Percentiles rank a stretch among this genome's conserved stretches.
These are phyloP conservation scores for Hydrophis major DNA, from an alignment of 2,797 vertebrate species.

Conservation along the genomic window DNA sequence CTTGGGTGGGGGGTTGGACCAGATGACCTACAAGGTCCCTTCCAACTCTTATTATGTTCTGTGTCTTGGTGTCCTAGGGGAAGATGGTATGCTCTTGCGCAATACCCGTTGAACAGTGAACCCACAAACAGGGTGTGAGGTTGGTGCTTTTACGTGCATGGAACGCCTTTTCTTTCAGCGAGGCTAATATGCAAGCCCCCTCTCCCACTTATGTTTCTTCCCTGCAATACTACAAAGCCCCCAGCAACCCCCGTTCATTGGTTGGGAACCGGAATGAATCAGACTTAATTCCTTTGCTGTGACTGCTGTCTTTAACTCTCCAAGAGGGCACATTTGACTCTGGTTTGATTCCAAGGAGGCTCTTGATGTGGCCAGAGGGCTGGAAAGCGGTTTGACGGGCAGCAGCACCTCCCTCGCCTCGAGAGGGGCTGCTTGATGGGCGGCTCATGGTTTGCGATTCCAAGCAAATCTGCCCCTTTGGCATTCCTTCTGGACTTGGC, in stretches of 20 bases:
- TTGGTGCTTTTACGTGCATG: neutral
- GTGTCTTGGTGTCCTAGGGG: no score
- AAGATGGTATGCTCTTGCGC: neutral
- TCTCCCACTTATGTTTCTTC: neutral
- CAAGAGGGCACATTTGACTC: neutral
- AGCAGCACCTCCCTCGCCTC: neutral
- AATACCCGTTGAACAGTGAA: neutral
- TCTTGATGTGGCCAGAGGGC: neutral
- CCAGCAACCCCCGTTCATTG: neutral
- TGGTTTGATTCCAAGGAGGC: no score
- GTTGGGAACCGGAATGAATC: neutral
- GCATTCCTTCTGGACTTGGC: fast-evolving
- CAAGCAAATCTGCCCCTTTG: neutral
- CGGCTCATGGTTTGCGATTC: neutral
- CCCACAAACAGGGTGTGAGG: neutral
- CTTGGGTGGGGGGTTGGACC: no score
- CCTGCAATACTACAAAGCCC: neutral
- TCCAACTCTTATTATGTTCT: no score
- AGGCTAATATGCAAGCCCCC: neutral
- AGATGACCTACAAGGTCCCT: no score
- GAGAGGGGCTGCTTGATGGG: neutral
- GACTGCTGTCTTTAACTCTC: no score
- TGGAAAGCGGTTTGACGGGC: neutral
- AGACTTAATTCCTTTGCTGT: neutral
- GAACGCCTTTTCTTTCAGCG: neutral